Conservation (phyloP, 1,140 invertebrate genomes). For the Heliothis virescens region DNA sequence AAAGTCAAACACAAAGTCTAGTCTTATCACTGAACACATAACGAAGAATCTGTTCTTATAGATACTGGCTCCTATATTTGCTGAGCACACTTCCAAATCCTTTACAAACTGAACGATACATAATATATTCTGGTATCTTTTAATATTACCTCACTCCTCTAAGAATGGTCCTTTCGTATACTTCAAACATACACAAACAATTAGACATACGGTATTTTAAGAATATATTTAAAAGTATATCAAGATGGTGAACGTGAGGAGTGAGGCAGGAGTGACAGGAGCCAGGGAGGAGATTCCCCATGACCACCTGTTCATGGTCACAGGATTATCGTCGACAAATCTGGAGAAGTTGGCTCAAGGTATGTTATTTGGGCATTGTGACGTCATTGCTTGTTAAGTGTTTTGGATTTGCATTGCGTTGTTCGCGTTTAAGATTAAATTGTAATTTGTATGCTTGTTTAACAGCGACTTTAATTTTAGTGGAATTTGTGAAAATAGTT, state of each 20-base stretch:
- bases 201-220: conserved; percentile 49
- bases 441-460: not conserved
- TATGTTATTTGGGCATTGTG: conserved; percentile 53
- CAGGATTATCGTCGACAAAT: conserved; percentile 75
- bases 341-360: conserved; percentile 79
- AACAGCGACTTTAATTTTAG: too few relatives aligned
- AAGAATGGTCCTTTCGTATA: conserved; percentile 37
- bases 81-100: conserved; percentile 20
- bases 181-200: conserved; percentile 4
- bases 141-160: conserved; percentile 36
- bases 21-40: conserved; percentile 42
- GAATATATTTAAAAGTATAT: conserved; percentile 16
- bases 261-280: conserved; percentile 63
- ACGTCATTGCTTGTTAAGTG: not conserved
- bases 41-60: conserved; percentile 8
- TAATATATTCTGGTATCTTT: conserved; percentile 44
- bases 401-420: not conserved
- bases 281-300: conserved; percentile 73
- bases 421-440: not conserved
- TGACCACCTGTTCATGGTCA: conserved; percentile 78
- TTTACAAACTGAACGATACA: conserved; percentile 5
- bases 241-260: conserved; percentile 52
- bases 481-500: too few relatives aligned
- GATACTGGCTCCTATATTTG: conserved; percentile 9
- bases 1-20: conserved; percentile 30